phyloP scores from a whole-genome alignment of 2,797 vertebrate genomes.

The Sphenodon punctatus region DNA sequence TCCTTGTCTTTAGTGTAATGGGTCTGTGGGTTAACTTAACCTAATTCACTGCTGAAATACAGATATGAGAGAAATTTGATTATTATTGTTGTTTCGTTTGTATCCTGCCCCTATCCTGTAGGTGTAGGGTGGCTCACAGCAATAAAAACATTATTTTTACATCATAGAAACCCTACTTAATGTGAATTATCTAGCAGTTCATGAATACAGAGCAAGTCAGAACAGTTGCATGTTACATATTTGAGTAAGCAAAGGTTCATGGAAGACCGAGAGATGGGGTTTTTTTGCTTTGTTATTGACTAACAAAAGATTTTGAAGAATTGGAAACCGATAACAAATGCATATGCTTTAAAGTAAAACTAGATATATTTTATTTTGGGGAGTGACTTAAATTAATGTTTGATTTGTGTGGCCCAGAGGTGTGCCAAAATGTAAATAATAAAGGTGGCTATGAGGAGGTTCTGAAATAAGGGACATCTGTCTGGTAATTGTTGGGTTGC shows the following conservation, averaged over 20 bases:
- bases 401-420: not conserved
- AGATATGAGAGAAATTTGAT: not conserved
- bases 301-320: not conserved
- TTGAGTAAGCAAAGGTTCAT: not conserved
- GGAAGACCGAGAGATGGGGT: not conserved
- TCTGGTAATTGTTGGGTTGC: no score
- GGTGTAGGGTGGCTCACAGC: no score
- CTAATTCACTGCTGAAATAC: not conserved
- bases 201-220: not conserved
- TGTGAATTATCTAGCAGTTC: not conserved
- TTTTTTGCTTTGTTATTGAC: not conserved
- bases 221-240: not conserved
- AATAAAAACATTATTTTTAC: no score
- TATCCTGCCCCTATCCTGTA: rapidly evolving
- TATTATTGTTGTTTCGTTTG: not conserved
- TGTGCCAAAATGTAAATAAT: not conserved
- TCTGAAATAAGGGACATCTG: no score
- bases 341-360: not conserved
- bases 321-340: not conserved
- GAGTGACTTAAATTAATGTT: not conserved
- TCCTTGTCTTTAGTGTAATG: not conserved
- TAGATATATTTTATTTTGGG: not conserved
- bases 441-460: no score
- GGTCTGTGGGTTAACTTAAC: no score
- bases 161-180: not conserved